Percentiles rank a stretch among this genome's conserved stretches.
Conservation (phyloP, 2,113 vertebrate species). For the Mirza zaza region DNA sequence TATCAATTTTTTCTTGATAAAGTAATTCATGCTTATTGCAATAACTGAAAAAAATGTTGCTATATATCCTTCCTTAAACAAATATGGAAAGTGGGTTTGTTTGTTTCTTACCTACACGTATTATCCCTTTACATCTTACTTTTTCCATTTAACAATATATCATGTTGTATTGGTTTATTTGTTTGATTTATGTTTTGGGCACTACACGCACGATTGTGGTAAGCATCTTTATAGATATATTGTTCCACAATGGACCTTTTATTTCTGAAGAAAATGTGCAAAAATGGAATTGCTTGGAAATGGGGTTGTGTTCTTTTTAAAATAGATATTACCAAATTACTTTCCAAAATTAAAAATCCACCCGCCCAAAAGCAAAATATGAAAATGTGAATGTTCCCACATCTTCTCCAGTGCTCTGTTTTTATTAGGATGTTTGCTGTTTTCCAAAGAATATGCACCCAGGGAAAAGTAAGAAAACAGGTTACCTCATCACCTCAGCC, state of each 20-base stretch:
- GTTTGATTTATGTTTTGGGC: background rate
- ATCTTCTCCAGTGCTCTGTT: background rate
- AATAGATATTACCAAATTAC: conserved; percentile 47
- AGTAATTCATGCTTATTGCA: background rate
- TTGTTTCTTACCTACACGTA: background rate
- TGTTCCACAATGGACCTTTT: background rate
- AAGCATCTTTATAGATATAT: background rate
- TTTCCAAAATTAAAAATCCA: conserved; percentile 53
- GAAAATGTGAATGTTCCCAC: conserved; percentile 52
- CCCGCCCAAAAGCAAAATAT: conserved; percentile 9
- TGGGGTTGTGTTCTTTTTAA: conserved; percentile 5
- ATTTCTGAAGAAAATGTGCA: background rate
- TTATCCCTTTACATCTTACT: background rate
- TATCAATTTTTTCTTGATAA: background rate
- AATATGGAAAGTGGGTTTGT: background rate
- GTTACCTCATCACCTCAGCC: background rate
- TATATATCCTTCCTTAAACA: background rate
- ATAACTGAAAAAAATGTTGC: background rate
- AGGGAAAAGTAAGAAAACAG: background rate
- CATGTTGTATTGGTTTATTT: background rate
- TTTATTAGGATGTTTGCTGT: background rate
- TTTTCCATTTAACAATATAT: background rate
- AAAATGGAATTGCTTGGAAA: conserved; percentile 7
- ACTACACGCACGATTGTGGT: background rate
- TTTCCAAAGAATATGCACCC: conserved; percentile 1